A percentile compares a stretch with the other conserved stretches of the same genome.
phyloP scores from a whole-genome alignment of 2,888 invertebrate genomes.

The Lasioglossum calceatum region DNA sequence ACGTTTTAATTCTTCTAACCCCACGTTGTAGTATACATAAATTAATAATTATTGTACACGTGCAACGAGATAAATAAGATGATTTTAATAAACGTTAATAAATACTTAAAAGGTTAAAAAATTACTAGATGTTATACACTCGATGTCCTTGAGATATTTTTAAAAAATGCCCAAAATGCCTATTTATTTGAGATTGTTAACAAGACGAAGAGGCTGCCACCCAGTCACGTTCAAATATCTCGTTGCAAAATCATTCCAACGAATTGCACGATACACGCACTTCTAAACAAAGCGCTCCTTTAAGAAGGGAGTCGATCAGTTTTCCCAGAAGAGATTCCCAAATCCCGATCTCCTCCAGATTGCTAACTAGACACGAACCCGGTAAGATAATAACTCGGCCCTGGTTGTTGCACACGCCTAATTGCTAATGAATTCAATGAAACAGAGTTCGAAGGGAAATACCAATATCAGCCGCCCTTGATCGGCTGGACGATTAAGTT shows the following conservation, averaged over 20 bases:
- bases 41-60: too few relatives aligned
- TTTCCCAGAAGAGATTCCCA: neutral
- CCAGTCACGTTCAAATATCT: neutral
- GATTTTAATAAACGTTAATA: too few relatives aligned
- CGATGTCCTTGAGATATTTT: too few relatives aligned
- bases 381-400: neutral
- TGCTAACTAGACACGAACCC: neutral
- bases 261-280: neutral
- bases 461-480: neutral
- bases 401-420: conserved; percentile 69
- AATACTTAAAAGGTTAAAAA: too few relatives aligned
- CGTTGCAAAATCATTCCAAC: neutral
- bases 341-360: neutral
- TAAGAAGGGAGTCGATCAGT: neutral
- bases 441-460: neutral
- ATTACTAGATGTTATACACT: too few relatives aligned
- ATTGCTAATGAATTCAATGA: conserved; percentile 27
- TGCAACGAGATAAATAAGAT: too few relatives aligned
- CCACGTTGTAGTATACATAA: too few relatives aligned
- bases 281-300: neutral
- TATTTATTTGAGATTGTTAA: too few relatives aligned
- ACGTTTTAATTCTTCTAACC: too few relatives aligned
- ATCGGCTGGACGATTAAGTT: neutral
- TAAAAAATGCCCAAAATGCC: too few relatives aligned
- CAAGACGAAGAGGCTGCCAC: too few relatives aligned